Conservation (phyloP, 2,113 vertebrate genomes). For the Neogale vison region DNA sequence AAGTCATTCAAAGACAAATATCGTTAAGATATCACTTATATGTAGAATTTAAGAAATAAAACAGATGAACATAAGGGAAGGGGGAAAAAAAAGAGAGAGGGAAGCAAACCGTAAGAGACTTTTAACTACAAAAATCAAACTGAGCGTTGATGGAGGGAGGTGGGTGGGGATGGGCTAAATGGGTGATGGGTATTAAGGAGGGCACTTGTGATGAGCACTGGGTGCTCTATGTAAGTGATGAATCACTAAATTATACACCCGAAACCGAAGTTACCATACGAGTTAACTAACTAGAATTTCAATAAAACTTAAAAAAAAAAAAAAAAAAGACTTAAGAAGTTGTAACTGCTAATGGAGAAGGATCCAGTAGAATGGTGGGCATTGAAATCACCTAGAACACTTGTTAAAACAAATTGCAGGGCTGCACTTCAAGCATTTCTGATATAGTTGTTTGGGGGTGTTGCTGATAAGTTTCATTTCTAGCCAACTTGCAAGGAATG, state of each 20-base stretch:
- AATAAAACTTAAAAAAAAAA: background rate
- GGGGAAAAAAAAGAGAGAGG: background rate
- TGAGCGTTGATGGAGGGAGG: background rate
- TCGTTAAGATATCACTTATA: background rate
- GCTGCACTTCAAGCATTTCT: background rate
- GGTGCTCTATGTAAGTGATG: background rate
- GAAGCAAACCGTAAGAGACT: background rate
- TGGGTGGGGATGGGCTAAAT: background rate
- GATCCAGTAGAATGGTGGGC: background rate
- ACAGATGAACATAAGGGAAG: background rate
- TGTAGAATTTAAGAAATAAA: background rate
- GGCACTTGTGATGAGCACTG: background rate
- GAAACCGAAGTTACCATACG: background rate
- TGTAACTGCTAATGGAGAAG: background rate
- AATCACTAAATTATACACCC: background rate
- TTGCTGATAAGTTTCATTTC: background rate
- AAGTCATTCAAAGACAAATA: background rate
- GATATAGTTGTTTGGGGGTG: background rate
- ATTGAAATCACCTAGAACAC: background rate
- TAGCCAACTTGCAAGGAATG: background rate
- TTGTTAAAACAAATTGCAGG: background rate
- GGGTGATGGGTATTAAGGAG: background rate
- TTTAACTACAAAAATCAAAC: background rate
- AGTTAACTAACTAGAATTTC: background rate
- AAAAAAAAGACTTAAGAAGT: background rate